Evolutionary conservation across 2,797 vertebrate genomes (phyloP).

Genomic region (Vireo griseus): DNA sequence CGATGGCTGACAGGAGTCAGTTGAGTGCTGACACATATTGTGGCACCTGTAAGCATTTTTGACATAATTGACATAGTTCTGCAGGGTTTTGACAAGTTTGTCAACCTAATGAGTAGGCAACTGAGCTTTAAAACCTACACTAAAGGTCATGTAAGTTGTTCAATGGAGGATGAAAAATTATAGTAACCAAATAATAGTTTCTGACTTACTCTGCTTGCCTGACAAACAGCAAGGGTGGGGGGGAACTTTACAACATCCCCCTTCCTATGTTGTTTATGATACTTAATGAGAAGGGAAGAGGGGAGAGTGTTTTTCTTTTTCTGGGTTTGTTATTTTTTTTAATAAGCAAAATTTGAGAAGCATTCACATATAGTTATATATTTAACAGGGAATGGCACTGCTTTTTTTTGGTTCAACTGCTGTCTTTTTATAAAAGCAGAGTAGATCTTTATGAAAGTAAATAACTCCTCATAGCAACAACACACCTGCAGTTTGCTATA

Average conservation of each 20-base stretch:
- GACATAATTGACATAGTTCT: slow-evolving; percentile 68
- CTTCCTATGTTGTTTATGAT: not conserved
- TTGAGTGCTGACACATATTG: slow-evolving; percentile 51
- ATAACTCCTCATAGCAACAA: not conserved
- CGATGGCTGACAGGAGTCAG: slow-evolving; percentile 60
- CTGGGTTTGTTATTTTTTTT: not conserved
- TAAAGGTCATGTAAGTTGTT: slow-evolving; percentile 49
- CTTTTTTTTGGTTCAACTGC: not conserved
- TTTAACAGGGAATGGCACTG: not conserved
- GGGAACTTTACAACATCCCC: not conserved
- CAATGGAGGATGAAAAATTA: slow-evolving; percentile 24
- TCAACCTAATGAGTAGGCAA: slow-evolving; percentile 70
- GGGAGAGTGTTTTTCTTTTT: not conserved
- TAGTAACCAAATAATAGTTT: slow-evolving; percentile 20
- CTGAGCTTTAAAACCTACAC: slow-evolving; percentile 54
- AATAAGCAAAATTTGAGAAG: not conserved
- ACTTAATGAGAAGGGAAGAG: not conserved
- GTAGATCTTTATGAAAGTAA: not conserved
- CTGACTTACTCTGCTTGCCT: slow-evolving; percentile 7
- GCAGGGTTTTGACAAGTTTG: slow-evolving; percentile 73
- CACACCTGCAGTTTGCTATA: not conserved
- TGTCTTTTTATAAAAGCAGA: not conserved
- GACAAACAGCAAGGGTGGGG: not conserved
- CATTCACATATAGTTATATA: not conserved
- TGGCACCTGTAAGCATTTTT: slow-evolving; percentile 67